phyloP scores from a whole-genome alignment of 1,140 invertebrate genomes.

The Bombus vancouverensis region DNA sequence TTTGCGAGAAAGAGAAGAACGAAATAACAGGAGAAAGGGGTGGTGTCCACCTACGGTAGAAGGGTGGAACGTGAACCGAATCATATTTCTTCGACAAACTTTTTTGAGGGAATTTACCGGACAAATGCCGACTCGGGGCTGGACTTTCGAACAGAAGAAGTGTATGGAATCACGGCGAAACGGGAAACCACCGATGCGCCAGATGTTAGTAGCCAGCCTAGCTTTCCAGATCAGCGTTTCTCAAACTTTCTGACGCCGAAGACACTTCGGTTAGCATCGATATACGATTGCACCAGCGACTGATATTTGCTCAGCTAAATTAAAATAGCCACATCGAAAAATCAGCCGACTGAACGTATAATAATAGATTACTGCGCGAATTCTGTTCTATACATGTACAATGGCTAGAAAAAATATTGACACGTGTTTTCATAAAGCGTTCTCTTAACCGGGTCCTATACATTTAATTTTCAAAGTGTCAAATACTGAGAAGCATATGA shows the following conservation, averaged over 20 bases:
- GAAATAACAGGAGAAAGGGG: background rate
- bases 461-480: no score
- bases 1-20: background rate
- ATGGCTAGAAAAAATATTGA: background rate
- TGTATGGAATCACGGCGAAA: conserved; percentile 56
- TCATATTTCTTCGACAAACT: conserved; percentile 64
- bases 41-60: background rate
- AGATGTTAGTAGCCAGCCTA: conserved; percentile 57
- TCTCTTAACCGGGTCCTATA: no score
- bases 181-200: conserved; percentile 63
- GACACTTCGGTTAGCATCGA: background rate
- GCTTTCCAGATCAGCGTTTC: conserved; percentile 32
- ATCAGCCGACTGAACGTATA: background rate
- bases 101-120: conserved; percentile 64
- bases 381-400: background rate
- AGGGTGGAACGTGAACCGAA: conserved; percentile 59
- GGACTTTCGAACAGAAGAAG: conserved; percentile 61
- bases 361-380: background rate
- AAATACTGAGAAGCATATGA: no score
- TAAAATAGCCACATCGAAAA: background rate
- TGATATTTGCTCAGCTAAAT: background rate
- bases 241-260: conserved; percentile 22
- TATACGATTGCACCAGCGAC: no score
- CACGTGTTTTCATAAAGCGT: no score
- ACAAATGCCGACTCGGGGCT: conserved; percentile 50